Percentiles rank a stretch among this genome's conserved stretches.
phyloP scores from a whole-genome alignment of 2,113 vertebrate genomes.

The Prietella phreatophila region DNA sequence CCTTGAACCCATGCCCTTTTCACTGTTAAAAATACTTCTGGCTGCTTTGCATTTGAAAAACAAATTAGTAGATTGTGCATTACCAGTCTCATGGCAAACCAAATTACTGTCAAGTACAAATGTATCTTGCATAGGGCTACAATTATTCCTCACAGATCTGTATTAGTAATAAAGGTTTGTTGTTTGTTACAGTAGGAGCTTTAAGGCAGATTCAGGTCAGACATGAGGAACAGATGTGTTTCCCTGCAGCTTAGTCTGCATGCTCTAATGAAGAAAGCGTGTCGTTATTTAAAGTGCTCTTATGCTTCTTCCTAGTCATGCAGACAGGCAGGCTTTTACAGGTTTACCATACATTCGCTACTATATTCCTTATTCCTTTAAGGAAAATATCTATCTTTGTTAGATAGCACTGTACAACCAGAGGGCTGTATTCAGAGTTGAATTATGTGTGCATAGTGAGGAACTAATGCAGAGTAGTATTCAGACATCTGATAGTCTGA shows the following conservation, averaged over 20 bases:
- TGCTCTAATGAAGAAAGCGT: constrained; percentile 34
- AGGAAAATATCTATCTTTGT: not conserved
- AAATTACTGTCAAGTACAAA: constrained; percentile 25
- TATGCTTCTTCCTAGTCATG: not conserved
- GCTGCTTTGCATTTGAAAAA: not conserved
- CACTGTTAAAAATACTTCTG: constrained; percentile 11
- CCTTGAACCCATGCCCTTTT: not conserved
- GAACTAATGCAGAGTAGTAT: not conserved
- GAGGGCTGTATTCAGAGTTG: not conserved
- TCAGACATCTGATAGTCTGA: not conserved
- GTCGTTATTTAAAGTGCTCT: not conserved
- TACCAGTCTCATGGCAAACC: constrained; percentile 9
- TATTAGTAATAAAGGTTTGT: constrained; percentile 14
- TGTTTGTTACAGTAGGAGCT: constrained; percentile 29
- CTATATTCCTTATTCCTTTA: not conserved
- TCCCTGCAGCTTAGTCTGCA: constrained; percentile 29
- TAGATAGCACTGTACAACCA: not conserved
- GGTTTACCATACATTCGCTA: not conserved
- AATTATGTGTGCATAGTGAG: not conserved
- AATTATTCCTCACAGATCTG: constrained; percentile 13
- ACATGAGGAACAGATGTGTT: constrained; percentile 39
- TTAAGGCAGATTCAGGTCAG: constrained; percentile 44
- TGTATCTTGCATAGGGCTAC: not conserved
- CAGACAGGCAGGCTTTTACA: not conserved
- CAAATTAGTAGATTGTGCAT: not conserved